Evolutionary conservation across 1,140 invertebrate genomes (phyloP).

Genomic region (Drosophila prosaltans): DNA sequence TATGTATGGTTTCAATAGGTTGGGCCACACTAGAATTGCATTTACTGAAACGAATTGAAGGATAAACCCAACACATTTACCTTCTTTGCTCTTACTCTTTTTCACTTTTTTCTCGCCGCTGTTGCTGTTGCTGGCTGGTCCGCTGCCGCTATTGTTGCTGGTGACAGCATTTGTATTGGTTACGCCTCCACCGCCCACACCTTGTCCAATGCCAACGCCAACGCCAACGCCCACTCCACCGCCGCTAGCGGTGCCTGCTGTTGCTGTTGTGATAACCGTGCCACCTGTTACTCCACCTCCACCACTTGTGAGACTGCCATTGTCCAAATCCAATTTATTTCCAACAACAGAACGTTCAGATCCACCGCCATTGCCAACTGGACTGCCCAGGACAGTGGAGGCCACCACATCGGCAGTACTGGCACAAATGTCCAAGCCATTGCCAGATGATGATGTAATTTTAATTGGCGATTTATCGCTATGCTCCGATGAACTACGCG

Average conservation of each 20-base stretch:
- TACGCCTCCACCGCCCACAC: conserved; percentile 10
- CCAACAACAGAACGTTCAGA: conserved; percentile 46
- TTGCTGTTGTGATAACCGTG: too few relatives aligned
- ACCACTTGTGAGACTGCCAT: conserved; percentile 30
- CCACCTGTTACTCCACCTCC: conserved; percentile 6
- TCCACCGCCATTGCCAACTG: conserved; percentile 48
- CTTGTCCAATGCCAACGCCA: conserved; percentile 7
- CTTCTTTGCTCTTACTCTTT: conserved; percentile 83
- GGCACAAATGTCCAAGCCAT: conserved; percentile 2
- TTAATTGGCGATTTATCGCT: conserved; percentile 77
- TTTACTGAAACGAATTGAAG: conserved; percentile 67
- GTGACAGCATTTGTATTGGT: conserved; percentile 21
- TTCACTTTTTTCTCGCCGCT: conserved; percentile 83
- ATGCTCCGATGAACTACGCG: conserved; percentile 73
- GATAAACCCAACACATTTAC: conserved; percentile 82
- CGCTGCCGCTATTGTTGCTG: conserved; percentile 45
- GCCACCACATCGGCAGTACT: conserved; percentile 57
- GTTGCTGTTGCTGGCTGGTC: conserved; percentile 63
- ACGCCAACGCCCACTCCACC: background rate
- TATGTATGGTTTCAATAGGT: conserved; percentile 16
- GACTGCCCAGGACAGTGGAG: conserved; percentile 60
- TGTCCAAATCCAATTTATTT: conserved; percentile 32
- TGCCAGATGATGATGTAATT: conserved; percentile 3
- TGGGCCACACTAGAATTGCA: conserved; percentile 66
- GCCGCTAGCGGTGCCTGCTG: background rate